phyloP scores from a whole-genome alignment of 2,797 vertebrate genomes.

The Anomalospiza imberbis region DNA sequence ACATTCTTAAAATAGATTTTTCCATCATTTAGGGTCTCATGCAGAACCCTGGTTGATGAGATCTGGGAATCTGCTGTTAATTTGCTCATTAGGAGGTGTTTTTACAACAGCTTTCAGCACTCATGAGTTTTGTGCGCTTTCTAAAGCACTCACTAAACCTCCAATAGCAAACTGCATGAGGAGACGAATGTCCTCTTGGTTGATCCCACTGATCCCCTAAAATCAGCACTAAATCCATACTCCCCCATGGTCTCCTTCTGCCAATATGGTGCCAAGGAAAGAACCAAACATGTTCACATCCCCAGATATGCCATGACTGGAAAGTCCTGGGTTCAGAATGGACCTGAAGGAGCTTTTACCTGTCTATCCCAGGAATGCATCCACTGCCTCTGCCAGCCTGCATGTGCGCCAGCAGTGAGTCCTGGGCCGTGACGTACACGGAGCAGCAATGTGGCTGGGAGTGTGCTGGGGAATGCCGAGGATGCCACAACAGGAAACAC shows the following conservation, averaged over 20 bases:
- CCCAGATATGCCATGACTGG: no score
- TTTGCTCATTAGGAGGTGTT: constrained; percentile 35
- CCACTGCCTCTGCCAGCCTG: background rate
- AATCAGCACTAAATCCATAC: background rate
- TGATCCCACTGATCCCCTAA: background rate
- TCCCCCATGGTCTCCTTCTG: background rate
- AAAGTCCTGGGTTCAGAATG: background rate
- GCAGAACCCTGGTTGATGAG: constrained; percentile 14
- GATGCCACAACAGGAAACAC: constrained; percentile 40
- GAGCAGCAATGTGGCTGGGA: background rate
- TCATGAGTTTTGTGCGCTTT: background rate
- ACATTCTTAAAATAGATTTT: constrained; percentile 48
- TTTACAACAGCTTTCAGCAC: background rate
- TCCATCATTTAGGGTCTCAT: background rate
- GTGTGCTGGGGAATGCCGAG: background rate
- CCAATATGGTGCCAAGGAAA: background rate
- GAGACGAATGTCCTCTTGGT: background rate
- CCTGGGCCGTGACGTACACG: background rate
- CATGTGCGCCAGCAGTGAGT: rapidly evolving
- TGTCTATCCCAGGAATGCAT: background rate
- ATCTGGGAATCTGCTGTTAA: constrained; percentile 32
- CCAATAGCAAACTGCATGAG: background rate
- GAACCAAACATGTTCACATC: rapidly evolving
- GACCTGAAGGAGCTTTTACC: background rate
- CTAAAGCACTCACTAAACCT: background rate